A percentile compares a stretch with the other conserved stretches of the same genome.
Conservation (phyloP, 2,113 vertebrate genomes). For the Corythaeola cristata region DNA sequence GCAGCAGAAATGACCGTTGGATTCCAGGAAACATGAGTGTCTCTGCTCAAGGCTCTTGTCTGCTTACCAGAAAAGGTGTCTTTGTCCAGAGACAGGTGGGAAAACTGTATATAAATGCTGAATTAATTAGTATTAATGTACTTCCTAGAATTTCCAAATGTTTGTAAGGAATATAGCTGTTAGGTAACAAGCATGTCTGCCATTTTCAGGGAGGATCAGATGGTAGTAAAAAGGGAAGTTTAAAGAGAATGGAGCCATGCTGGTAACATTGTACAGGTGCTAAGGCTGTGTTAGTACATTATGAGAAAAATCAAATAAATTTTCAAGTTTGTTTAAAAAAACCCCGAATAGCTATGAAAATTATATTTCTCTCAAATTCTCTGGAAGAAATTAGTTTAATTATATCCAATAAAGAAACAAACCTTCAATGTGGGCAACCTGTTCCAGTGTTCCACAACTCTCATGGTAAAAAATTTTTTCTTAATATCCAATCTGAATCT, state of each 20-base stretch:
- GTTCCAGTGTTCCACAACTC: too few species aligned
- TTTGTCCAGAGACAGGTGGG: background rate
- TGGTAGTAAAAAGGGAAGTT: background rate
- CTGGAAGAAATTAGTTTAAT: background rate
- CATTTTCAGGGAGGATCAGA: background rate
- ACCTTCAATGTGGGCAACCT: background rate
- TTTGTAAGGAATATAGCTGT: background rate
- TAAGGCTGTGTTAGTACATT: background rate
- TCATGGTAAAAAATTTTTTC: too few species aligned
- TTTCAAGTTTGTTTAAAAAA: background rate
- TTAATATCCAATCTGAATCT: too few species aligned
- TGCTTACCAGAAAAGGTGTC: background rate
- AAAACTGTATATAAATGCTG: background rate
- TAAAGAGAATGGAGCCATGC: background rate
- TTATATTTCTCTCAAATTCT: background rate
- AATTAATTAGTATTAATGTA: background rate
- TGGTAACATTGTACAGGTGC: background rate
- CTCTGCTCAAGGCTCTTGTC: background rate
- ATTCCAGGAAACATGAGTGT: background rate
- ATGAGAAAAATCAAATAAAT: background rate
- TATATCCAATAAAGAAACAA: background rate
- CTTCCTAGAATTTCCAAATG: background rate
- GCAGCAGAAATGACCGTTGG: background rate
- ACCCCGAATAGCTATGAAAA: accelerated
- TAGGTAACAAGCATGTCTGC: background rate